Base-by-base conservation (phyloP, 2,113 vertebrate genomes). In the Apistogramma diplotaenia region DNA sequence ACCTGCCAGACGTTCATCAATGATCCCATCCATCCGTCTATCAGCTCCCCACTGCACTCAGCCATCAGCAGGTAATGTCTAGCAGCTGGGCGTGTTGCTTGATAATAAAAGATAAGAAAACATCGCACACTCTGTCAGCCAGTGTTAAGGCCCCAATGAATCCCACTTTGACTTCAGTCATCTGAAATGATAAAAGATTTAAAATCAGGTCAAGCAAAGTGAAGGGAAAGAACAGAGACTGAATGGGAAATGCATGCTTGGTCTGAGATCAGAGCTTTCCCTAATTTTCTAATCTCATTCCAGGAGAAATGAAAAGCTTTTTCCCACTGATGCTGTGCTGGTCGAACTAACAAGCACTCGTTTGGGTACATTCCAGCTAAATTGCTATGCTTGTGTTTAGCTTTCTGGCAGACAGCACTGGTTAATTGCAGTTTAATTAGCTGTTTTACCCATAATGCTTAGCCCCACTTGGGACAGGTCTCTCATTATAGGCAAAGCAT, bases 341-440 rank as follows among this genome's bases (percentile, higher is more conserved):
- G 55, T 78, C 65, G 62, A 76, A 84, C 83, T 93, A 92, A 93
- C 79, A 83, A 91, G 88, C 84, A 87, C 56, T 62, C 81, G 61
- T 89, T 91, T 90, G 81, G 79, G 89, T 89, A 85, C 74, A 79
- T 85, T 88, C 79, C 82, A 85, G 87, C 91, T 83, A 92, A 94
- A 91, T 89, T 91, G 89, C 84, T 85, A 51, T 77, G 89, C 87
- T 92, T 92, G 88, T 91, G 87, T 93, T 91, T 90, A 80, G 89
- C 90, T 92, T 90, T 87, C 91, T 92, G 85, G 85, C 87, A 94
- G 90, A 90, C 91, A 94, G 85, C 82, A 61, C 89, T 89, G 87
- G 89, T 94, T 95, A 95, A 96, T 95, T 95, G 93, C 93, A 92
- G 92, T 92, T 93, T 95, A 94, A 95, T 95, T 95, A 94, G 94